Base-by-base conservation (phyloP, 2,888 invertebrate species). In the Rhagium mordax region DNA sequence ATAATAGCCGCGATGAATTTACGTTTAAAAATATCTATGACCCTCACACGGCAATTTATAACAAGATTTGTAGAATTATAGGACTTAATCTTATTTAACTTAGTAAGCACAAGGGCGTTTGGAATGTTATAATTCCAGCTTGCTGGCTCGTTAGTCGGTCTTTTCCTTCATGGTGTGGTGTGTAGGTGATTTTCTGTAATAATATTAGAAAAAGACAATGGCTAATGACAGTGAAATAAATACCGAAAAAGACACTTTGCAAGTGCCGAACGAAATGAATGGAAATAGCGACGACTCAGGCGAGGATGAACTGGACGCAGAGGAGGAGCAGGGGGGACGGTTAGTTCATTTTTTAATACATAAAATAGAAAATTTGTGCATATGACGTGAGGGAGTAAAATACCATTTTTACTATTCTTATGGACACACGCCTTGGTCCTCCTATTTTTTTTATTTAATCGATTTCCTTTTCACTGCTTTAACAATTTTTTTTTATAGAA, bases 61-160 rank as follows among this genome's bases (percentile, higher is more conserved):
- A 78, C 72, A 77, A 71, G 78, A 78, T 78, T 77, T 71, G 70
- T 48, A 71, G 70, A 18, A 72, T 78, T 71, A 76, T 74, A 70
- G 57, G 71, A 71, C 66, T 69, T 78, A 75, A 78, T 78, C 77
- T 72, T 72, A 70, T 78, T 78, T 77, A 70, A 71, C 65, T 76
- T 67, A 75, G 69, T 60, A 49, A 47, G 70, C 60, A 71, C 78
- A 78, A 78, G 78, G 78, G 71, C 76, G 27, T 48, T 29, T 61
- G 16, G 48, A 59, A 41, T 27, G 24, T 15, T 10, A 51, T 65
- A 60, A 13, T 16, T 29, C 24, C 3, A 16, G 21, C 24, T 47
- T 57, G 20, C 8, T 47, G 16, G 24, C 53, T 70, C 70, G 10
- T 61, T 61, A 70, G 70, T 61, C 33, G 61, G 70, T 70, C 61